Evolutionary conservation across 2,888 invertebrate species (phyloP).

Genomic region (Alcis repandata): DNA sequence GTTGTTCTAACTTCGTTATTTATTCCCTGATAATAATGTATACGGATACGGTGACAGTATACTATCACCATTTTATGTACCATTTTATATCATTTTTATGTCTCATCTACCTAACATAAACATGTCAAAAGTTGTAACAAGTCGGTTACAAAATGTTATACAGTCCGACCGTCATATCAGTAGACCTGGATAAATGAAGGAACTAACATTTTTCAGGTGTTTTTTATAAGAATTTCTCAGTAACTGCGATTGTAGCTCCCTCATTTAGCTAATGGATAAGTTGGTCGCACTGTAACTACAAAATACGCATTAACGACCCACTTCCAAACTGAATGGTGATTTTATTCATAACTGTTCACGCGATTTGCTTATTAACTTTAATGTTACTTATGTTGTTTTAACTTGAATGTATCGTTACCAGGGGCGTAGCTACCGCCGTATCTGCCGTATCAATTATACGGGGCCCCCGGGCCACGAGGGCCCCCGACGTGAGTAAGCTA

Average conservation of each 20-base stretch:
- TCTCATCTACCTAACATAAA: constrained; percentile 10
- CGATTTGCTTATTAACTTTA: constrained; percentile 65
- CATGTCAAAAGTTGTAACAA: constrained; percentile 30
- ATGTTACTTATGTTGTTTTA: constrained; percentile 43
- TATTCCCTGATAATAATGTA: too few relatives aligned
- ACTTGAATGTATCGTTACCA: constrained; percentile 38
- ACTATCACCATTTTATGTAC: not conserved
- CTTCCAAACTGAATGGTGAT: constrained; percentile 65
- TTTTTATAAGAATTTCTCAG: not conserved
- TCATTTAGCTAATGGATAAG: not conserved
- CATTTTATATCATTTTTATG: constrained; percentile 1
- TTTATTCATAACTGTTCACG: constrained; percentile 62
- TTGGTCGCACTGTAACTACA: constrained; percentile 21
- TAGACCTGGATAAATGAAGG: not conserved
- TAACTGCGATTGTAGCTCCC: not conserved
- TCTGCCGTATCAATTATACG: too few relatives aligned
- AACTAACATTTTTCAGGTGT: not conserved
- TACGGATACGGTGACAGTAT: not conserved
- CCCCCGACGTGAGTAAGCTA: too few relatives aligned
- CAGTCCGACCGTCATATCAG: not conserved
- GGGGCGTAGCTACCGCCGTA: too few relatives aligned
- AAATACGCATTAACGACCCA: constrained; percentile 54
- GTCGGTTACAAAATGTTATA: constrained; percentile 30
- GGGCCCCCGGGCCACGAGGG: too few relatives aligned
- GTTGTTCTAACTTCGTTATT: too few relatives aligned